phyloP scores from a whole-genome alignment of 2,113 vertebrate species.

The Megaceryle torquata region DNA sequence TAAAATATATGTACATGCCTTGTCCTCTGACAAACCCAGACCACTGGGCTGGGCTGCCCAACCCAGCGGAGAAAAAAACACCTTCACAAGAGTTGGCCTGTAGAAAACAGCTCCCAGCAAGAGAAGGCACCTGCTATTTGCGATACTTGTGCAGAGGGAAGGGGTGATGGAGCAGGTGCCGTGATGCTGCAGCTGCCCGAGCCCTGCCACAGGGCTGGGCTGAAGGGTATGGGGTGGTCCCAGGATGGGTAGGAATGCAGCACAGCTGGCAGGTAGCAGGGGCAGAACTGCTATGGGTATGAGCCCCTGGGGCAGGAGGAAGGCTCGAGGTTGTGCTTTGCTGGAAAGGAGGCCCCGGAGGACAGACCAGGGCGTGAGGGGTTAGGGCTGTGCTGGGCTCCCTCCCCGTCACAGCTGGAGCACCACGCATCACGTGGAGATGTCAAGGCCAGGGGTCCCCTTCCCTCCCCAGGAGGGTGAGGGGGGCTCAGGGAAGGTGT shows the following conservation, averaged over 20 bases:
- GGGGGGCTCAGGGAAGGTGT: not conserved
- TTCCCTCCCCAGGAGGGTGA: not conserved
- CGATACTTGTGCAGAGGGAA: not conserved
- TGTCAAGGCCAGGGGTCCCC: not conserved
- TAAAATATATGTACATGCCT: conserved; percentile 45
- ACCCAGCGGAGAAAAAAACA: not conserved
- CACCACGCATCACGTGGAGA: not conserved
- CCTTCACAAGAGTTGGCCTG: not conserved
- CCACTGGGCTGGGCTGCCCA: not conserved
- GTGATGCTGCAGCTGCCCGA: not conserved
- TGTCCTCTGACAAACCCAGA: conserved; percentile 2
- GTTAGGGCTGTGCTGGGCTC: not conserved
- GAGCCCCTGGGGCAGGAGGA: not conserved
- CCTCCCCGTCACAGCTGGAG: not conserved
- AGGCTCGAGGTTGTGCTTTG: not conserved
- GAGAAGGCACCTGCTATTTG: conserved; percentile 39
- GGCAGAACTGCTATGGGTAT: not conserved
- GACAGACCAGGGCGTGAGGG: not conserved
- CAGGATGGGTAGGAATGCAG: not conserved
- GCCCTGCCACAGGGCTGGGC: not conserved
- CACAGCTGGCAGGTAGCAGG: not conserved
- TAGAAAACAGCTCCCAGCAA: not conserved
- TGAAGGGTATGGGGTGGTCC: not conserved
- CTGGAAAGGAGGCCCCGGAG: not conserved
- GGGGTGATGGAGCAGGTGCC: not conserved